Conservation (phyloP, 2,888 invertebrate species). For the Atethmia centrago region DNA sequence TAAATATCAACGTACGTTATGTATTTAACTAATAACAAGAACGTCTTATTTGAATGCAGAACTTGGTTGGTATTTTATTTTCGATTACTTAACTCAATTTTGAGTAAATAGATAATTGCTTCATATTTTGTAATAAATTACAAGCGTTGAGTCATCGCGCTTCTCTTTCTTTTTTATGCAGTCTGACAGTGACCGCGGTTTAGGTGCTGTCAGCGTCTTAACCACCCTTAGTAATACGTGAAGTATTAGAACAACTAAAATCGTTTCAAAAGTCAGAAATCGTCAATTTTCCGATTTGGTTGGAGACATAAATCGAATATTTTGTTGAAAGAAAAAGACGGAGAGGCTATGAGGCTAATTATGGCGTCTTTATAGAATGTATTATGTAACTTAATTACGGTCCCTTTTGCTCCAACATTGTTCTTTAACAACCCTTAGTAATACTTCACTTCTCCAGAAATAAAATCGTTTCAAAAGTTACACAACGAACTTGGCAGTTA, state of each 20-base stretch:
- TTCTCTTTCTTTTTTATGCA: no score
- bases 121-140: no score
- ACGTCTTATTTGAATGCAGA: no score
- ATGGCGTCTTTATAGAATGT: neutral
- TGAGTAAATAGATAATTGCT: no score
- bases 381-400: neutral
- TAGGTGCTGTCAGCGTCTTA: no score
- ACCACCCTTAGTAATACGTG: neutral
- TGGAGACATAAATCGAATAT: neutral
- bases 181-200: no score
- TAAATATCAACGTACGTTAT: no score
- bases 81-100: no score
- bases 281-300: neutral
- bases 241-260: slow-evolving; percentile 3
- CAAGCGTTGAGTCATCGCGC: no score
- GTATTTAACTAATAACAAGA: no score
- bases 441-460: neutral
- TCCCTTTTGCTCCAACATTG: neutral
- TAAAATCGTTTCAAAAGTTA: slow-evolving; percentile 7
- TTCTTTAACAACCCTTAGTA: neutral
- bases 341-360: neutral
- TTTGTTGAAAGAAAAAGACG: neutral
- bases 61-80: no score
- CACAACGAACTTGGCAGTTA: neutral
- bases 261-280: slow-evolving; percentile 4